Conservation (phyloP, 2,113 vertebrate species). For the Xiphophorus maculatus region DNA sequence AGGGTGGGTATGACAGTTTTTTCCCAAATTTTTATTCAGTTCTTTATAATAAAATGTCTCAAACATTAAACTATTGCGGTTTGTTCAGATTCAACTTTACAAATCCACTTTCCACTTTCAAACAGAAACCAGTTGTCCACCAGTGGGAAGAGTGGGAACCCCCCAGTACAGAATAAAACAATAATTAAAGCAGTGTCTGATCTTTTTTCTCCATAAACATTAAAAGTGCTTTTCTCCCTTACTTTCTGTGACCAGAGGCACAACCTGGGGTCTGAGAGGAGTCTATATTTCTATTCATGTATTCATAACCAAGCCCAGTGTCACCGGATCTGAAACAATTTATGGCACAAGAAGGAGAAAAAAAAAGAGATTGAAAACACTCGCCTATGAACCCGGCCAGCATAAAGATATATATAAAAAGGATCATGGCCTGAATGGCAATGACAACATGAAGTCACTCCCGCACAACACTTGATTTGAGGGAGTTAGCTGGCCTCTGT, state of each 20-base stretch:
- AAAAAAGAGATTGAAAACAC: constrained; percentile 62
- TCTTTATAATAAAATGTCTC: too few species aligned
- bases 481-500: constrained; percentile 29
- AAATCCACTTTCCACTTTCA: too few species aligned
- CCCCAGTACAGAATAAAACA: background rate
- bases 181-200: background rate
- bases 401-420: constrained; percentile 60
- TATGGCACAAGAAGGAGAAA: constrained; percentile 34
- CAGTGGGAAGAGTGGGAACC: too few species aligned
- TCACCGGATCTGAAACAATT: constrained; percentile 70
- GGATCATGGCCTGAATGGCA: constrained; percentile 63
- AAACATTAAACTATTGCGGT: too few species aligned
- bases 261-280: background rate
- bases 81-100: too few species aligned
- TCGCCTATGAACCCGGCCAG: constrained; percentile 51
- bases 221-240: too few species aligned
- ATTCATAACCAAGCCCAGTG: constrained; percentile 68
- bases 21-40: too few species aligned
- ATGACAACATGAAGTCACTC: constrained; percentile 55
- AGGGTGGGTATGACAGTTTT: too few species aligned
- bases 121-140: too few species aligned
- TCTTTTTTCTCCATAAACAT: too few species aligned
- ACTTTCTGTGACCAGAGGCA: too few species aligned
- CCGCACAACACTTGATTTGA: constrained; percentile 32
- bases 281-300: constrained; percentile 60